Percentiles rank a stretch among this genome's conserved stretches.
phyloP scores from a whole-genome alignment of 2,797 vertebrate species.

The Melopsittacus undulatus region DNA sequence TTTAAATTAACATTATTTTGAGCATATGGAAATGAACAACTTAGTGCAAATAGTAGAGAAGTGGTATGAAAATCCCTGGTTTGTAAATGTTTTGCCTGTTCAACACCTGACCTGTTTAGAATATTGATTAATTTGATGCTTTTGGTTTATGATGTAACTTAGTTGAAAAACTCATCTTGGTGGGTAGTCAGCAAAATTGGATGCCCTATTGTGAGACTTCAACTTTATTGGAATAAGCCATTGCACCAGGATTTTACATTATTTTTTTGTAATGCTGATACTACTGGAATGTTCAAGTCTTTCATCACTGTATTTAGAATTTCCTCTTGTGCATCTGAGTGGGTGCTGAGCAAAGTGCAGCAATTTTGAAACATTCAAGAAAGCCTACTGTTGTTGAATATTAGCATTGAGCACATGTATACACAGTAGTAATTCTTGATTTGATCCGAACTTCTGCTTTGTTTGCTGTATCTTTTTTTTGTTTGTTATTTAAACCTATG shows the following conservation, averaged over 20 bases:
- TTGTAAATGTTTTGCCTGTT: background rate
- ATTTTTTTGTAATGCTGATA: background rate
- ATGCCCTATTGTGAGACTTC: background rate
- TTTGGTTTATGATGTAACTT: background rate
- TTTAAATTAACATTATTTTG: background rate
- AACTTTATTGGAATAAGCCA: background rate
- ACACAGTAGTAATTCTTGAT: background rate
- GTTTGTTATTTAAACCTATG: background rate
- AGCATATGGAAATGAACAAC: background rate
- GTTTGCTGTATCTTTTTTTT: background rate
- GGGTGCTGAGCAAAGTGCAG: background rate
- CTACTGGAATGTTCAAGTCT: background rate
- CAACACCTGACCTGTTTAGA: background rate
- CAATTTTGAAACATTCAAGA: background rate
- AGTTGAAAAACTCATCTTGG: background rate
- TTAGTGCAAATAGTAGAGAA: background rate
- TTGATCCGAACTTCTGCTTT: background rate
- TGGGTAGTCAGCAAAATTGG: background rate
- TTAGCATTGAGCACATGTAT: background rate
- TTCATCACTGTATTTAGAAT: background rate
- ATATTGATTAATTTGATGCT: background rate
- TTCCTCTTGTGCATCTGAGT: background rate
- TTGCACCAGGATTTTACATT: background rate
- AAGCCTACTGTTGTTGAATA: background rate
- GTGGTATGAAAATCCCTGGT: background rate